Evolutionary conservation across 2,797 vertebrate species (phyloP), one percentile per base, ranked within the genome.

Genomic region (Xenopus petersii): DNA sequence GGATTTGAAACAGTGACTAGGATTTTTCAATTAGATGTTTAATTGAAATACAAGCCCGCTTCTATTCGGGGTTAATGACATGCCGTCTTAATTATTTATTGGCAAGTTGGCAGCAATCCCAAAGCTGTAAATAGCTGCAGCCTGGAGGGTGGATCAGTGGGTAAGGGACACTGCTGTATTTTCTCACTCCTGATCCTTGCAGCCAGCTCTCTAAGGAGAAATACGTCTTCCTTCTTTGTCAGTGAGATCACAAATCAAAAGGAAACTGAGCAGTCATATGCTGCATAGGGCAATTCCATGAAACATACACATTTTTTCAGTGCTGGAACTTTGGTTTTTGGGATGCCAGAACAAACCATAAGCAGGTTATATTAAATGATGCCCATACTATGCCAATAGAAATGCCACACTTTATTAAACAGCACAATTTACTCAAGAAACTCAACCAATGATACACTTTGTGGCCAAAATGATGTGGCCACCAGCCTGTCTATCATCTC

Each of bases 11-110:
- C 71, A 74, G 71, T 79, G 71, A 79, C 76, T 79, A 70, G 76
- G 71, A 79, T 79, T 79, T 79, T 79, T 79, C 76, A 79, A 79
- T 79, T 79, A 79, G 76, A 79, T 79, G 76, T 79, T 79, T 79
- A 74, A 79, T 79, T 79, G 76, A 79, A 79, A 79, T 79, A 79
- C 71, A 79, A 79, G 73, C 76, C 76, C 55, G 48, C 76, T 79
- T 72, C 76, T 79, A 73, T 79, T 79, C 70, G 76, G 71, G 76
- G 76, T 79, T 79, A 79, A 79, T 73, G 76, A 79, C 76, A 72
- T 79, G 66, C 76, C 58, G 71, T 61, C 76, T 79, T 49, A 66
- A 79, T 79, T 79, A 79, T 79, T 79, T 79, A 79, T 79, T 49
- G 63, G 49, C 66, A 64, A n/a, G 54, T 79, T 79, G 76, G 76